Conservation (phyloP, 2,797 vertebrate genomes). For the Danio choprae region DNA sequence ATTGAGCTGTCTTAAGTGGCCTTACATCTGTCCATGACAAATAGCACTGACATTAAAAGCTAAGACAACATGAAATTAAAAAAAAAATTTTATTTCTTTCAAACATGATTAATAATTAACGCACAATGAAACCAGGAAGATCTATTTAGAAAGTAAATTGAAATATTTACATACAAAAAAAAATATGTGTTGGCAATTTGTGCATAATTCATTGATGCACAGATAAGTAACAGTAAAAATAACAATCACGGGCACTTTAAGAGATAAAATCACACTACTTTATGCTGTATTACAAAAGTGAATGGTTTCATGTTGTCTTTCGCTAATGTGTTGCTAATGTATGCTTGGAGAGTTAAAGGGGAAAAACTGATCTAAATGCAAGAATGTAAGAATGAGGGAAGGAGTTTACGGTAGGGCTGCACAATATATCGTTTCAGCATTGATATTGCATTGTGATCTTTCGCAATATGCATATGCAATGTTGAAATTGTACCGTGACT, state of each 20-base stretch:
- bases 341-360: neutral
- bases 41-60: neutral
- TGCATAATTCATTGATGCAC: neutral
- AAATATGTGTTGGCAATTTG: neutral
- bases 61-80: conserved; percentile 15
- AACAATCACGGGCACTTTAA: neutral
- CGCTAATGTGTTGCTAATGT: neutral
- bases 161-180: neutral
- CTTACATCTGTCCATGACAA: neutral
- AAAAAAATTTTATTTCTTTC: neutral
- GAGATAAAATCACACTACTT: neutral
- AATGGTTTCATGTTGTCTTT: neutral
- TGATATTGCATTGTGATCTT: too few relatives aligned
- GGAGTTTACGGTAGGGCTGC: neutral
- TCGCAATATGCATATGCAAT: too few relatives aligned
- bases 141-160: neutral
- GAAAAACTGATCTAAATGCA: neutral
- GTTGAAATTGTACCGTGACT: too few relatives aligned
- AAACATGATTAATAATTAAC: neutral
- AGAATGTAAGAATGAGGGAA: neutral
- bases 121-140: neutral
- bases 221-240: neutral
- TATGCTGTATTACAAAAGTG: neutral
- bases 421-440: too few relatives aligned
- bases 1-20: neutral